A percentile compares a stretch with the other conserved stretches of the same genome.
These are phyloP conservation scores for Petrocephalus microphthalmus DNA, from an alignment of 2,113 vertebrate species.

Conservation along the genomic window DNA sequence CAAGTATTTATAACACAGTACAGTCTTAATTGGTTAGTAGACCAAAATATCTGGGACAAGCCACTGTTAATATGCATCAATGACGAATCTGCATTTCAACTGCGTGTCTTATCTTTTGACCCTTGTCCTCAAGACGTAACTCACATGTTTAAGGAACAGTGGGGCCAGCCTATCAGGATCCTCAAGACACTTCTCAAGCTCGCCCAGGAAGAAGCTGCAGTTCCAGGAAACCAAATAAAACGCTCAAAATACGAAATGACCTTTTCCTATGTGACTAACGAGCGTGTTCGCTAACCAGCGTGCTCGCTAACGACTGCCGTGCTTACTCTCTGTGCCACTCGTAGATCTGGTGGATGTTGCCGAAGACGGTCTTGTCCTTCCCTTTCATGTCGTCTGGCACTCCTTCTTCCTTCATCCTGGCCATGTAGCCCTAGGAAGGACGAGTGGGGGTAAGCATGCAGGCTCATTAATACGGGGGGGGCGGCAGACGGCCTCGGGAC, in stretches of 20 bases:
- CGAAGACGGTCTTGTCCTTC: constrained; percentile 97
- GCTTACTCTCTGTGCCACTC: constrained; percentile 99
- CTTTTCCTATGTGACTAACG: too few relatives aligned
- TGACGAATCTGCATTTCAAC: not conserved
- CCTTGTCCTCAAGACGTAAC: constrained; percentile 29
- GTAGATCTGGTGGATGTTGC: constrained; percentile 96
- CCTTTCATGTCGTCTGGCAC: constrained; percentile 98
- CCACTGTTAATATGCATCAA: not conserved
- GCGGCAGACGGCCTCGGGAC: not conserved
- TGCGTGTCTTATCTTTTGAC: not conserved
- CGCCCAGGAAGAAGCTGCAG: constrained; percentile 87
- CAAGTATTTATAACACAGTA: not conserved
- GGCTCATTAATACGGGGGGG: not conserved
- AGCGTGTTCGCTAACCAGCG: not conserved
- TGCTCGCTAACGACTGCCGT: not conserved
- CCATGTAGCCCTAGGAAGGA: constrained; percentile 82
- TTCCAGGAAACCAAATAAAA: not conserved
- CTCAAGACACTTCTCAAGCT: constrained; percentile 95
- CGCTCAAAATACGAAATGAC: not conserved
- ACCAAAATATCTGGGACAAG: not conserved
- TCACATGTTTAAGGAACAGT: constrained; percentile 91
- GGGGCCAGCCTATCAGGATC: constrained; percentile 87
- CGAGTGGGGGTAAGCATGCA: not conserved
- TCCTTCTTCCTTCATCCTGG: constrained; percentile 91
- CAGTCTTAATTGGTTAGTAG: not conserved